Conservation (phyloP, 2,888 invertebrate species). For the Metalampra italica region DNA sequence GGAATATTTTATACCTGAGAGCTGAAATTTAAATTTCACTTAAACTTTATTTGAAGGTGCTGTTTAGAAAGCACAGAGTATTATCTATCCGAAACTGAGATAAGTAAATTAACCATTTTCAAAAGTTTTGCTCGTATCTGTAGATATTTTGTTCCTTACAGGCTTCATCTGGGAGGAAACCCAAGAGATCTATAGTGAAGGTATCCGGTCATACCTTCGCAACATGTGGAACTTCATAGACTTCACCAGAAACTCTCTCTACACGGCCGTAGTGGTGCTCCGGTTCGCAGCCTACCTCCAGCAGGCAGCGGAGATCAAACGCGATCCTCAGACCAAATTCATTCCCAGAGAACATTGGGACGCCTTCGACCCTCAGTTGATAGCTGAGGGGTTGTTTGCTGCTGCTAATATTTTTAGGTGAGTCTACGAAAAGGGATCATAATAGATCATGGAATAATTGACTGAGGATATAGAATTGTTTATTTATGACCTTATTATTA, state of each 20-base stretch:
- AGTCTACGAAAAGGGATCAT: conserved; percentile 1
- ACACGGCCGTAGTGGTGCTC: conserved; percentile 84
- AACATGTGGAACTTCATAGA: conserved; percentile 99
- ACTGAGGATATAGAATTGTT: no score
- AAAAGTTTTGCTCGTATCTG: no score
- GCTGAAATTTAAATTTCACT: no score
- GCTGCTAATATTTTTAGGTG: conserved; percentile 95
- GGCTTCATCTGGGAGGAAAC: conserved; percentile 96
- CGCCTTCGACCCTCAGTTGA: conserved; percentile 94
- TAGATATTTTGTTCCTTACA: conserved; percentile 27
- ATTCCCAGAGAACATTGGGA: conserved; percentile 93
- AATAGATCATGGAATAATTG: no score
- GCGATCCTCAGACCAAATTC: conserved; percentile 83
- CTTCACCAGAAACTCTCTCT: conserved; percentile 93
- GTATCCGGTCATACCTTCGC: conserved; percentile 90
- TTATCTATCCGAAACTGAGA: no score
- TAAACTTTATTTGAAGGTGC: no score
- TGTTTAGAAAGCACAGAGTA: no score
- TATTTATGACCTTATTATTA: no score
- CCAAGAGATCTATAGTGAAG: conserved; percentile 92
- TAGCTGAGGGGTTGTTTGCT: conserved; percentile 95
- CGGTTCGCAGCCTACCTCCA: conserved; percentile 86
- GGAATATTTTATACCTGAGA: background rate
- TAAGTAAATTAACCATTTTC: no score
- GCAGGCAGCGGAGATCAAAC: conserved; percentile 83